These are phyloP conservation scores for Heliconius himera DNA, from an alignment of 1,140 invertebrate genomes.

Conservation along the genomic window DNA sequence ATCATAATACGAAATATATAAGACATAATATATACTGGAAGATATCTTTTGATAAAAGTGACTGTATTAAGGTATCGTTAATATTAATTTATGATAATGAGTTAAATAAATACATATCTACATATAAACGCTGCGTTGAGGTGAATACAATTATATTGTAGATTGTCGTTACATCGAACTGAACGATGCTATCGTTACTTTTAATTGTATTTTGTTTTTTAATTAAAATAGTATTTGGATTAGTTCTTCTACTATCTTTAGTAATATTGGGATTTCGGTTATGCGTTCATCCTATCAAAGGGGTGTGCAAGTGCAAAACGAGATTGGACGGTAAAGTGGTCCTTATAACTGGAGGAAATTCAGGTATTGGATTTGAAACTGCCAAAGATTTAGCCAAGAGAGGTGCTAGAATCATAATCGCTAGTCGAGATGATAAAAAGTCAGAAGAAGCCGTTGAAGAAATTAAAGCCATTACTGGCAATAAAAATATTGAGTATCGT, in stretches of 20 bases:
- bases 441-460: constrained; percentile 39
- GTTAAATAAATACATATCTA: not conserved
- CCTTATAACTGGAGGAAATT: constrained; percentile 48
- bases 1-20: not conserved
- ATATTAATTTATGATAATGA: constrained; percentile 9
- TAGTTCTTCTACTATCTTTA: constrained; percentile 24
- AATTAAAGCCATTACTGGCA: constrained; percentile 37
- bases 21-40: too few species aligned
- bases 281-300: constrained; percentile 37
- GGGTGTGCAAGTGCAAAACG: constrained; percentile 46
- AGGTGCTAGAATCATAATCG: constrained; percentile 48
- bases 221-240: not conserved
- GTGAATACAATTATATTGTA: not conserved
- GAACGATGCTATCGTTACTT: constrained; percentile 14
- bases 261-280: not conserved
- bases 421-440: constrained; percentile 43
- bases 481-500: constrained; percentile 42
- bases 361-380: constrained; percentile 49
- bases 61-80: not conserved
- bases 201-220: constrained; percentile 9
- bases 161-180: not conserved
- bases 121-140: not conserved
- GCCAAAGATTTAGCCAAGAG: constrained; percentile 45
- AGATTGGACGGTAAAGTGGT: constrained; percentile 43
- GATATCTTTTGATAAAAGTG: too few species aligned